Evolutionary conservation across 2,888 invertebrate species (phyloP).

Genomic region (Habroteleia sp.): DNA sequence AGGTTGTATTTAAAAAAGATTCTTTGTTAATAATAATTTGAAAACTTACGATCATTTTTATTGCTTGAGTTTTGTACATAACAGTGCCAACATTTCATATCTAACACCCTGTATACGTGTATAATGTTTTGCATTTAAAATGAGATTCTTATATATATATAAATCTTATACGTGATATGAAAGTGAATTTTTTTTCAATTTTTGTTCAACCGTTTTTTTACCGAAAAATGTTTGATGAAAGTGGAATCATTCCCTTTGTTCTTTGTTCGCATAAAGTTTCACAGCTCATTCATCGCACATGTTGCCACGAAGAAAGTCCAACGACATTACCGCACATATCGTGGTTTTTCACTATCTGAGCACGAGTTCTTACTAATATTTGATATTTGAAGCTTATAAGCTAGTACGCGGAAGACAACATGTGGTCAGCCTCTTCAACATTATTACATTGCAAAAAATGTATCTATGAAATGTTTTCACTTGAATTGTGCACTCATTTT

Average conservation of each 20-base stretch:
- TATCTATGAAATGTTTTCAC: slow-evolving; percentile 37
- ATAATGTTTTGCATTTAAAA: no score
- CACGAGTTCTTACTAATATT: slow-evolving; percentile 73
- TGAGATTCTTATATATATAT: no score
- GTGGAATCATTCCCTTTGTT: slow-evolving; percentile 29
- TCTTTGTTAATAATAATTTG: no score
- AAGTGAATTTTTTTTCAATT: slow-evolving; percentile 18
- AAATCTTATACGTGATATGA: slow-evolving; percentile 19
- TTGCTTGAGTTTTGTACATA: no score
- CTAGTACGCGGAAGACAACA: slow-evolving; percentile 72
- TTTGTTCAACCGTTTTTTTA: slow-evolving; percentile 23
- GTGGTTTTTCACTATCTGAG: slow-evolving; percentile 61
- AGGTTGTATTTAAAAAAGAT: no score
- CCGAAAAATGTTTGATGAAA: slow-evolving; percentile 56
- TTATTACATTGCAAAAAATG: slow-evolving; percentile 71
- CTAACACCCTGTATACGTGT: no score
- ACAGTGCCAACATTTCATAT: no score
- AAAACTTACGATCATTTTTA: no score
- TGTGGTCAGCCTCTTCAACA: slow-evolving; percentile 75
- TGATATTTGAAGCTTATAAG: slow-evolving; percentile 74
- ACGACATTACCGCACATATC: slow-evolving; percentile 66
- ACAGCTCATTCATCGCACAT: slow-evolving; percentile 74
- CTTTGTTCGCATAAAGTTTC: slow-evolving; percentile 67
- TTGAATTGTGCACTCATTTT: no score
- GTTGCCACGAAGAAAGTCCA: slow-evolving; percentile 67